A percentile compares a stretch with the other conserved stretches of the same genome.
Conservation (phyloP, 2,888 invertebrate species). For the Galerucella pusilla region DNA sequence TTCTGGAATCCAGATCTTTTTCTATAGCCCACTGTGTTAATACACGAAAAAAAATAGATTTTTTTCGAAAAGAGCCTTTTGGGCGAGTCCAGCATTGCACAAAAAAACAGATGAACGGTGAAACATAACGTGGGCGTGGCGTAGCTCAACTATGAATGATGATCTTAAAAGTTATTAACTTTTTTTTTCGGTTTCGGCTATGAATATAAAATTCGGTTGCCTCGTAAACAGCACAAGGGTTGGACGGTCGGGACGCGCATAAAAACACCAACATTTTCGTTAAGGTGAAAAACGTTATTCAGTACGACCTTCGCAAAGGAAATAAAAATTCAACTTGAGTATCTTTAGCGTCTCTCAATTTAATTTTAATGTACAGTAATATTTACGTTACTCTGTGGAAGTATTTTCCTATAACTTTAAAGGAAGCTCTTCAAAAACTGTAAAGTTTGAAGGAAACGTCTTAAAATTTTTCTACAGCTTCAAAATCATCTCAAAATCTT, state of each 20-base stretch:
- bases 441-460: too few species aligned
- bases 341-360: too few species aligned
- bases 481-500: too few species aligned
- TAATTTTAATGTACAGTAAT: too few species aligned
- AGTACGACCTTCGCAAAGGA: neutral
- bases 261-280: conserved; percentile 30
- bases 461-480: too few species aligned
- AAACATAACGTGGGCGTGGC: conserved; percentile 48
- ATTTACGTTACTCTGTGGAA: too few species aligned
- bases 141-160: conserved; percentile 48
- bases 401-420: too few species aligned
- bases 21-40: too few species aligned
- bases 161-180: conserved; percentile 52
- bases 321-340: too few species aligned
- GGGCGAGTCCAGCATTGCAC: conserved; percentile 15
- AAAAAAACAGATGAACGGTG: conserved; percentile 41
- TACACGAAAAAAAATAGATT: neutral
- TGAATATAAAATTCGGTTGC: conserved; percentile 46
- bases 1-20: too few species aligned
- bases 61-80: neutral
- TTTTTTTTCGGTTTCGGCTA: conserved; percentile 46
- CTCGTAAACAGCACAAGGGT: conserved; percentile 43
- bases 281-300: conserved; percentile 12
- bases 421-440: too few species aligned
- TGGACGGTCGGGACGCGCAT: conserved; percentile 26